Base-by-base conservation (phyloP, 2,113 vertebrate species). In the Dicaeum eximium region DNA sequence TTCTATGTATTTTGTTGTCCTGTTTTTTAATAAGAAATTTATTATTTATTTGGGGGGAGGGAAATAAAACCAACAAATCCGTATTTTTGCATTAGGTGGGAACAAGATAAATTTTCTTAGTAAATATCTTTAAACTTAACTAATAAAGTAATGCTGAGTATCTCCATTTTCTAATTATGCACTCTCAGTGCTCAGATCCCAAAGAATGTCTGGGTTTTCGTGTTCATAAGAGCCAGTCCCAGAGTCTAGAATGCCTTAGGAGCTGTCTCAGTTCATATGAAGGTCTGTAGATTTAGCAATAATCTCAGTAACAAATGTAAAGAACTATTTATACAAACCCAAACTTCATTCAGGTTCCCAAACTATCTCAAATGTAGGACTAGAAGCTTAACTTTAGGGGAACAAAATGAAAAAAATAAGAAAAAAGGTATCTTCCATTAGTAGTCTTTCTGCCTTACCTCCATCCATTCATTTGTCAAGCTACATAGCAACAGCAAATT, bases 11-110 rank as follows among this genome's bases (percentile, higher is more conserved):
- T 2, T 48, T 45, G 4, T 20, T 54, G 2, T 19, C 50, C 42
- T 42, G 11, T 15, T 72, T 72, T 45, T 51, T 38, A 58, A 60
- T 25, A 18, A 57, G 9, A 78, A 69, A 35, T 44, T 10, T 31
- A 45, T 45, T 0, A 44, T 60, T 72, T 80, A 25, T 66, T 70
- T n/a, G 2, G 2, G 2, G 9, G 3, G n/a, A n/a, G 6, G 2
- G 2, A 20, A 77, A 69, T 28, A 65, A 71, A 45, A 33, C 17
- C 45, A 13, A 40, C 2, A 48, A 42, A 65, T 64, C 25, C 38
- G 15, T 18, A 44, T 57, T 70, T 87, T 78, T 80, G 5, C 21
- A 44, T 17, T 58, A 8, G 10, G 6, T 54, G 17, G 8, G 10
- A 48, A 75, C 9, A 31, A 62, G 28, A 35, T 12, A 33, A 31